These are phyloP conservation scores for Meta bourneti DNA, from an alignment of 2,888 invertebrate species.

Conservation along the genomic window DNA sequence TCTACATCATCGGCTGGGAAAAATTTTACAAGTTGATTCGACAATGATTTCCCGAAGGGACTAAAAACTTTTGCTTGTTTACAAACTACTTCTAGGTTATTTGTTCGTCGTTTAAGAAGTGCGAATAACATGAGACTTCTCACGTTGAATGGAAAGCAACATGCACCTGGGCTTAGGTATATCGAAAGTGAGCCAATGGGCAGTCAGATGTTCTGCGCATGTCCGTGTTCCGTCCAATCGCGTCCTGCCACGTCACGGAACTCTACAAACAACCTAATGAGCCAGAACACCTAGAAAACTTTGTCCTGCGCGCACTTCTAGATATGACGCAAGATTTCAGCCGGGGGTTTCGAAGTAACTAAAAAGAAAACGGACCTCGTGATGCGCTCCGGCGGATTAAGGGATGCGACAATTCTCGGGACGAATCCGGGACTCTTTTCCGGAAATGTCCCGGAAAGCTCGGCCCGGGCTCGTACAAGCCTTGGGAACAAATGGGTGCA, in stretches of 20 bases:
- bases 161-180: conserved; percentile 57
- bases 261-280: conserved; percentile 28
- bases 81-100: conserved; percentile 18
- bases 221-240: background rate
- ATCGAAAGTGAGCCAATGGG: conserved; percentile 25
- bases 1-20: too few species aligned
- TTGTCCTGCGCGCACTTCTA: conserved; percentile 31
- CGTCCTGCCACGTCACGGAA: conserved; percentile 5
- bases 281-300: conserved; percentile 35
- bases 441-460: too few species aligned
- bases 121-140: conserved; percentile 41
- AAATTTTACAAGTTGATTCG: too few species aligned
- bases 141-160: conserved; percentile 48
- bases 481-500: too few species aligned
- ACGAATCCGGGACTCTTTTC: background rate
- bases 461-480: too few species aligned
- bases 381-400: conserved; percentile 6
- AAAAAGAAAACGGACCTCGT: conserved; percentile 16
- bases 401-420: background rate
- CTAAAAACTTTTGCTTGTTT: background rate
- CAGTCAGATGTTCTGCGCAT: conserved; percentile 9
- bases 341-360: conserved; percentile 45
- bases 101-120: conserved; percentile 33
- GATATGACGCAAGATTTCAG: conserved; percentile 29
- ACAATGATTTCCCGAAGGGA: too few species aligned